A percentile compares a stretch with the other conserved stretches of the same genome.
These are phyloP conservation scores for Henricia sp. DNA, from an alignment of 53 echinoderm and acorn worm species.

Conservation along the genomic window DNA sequence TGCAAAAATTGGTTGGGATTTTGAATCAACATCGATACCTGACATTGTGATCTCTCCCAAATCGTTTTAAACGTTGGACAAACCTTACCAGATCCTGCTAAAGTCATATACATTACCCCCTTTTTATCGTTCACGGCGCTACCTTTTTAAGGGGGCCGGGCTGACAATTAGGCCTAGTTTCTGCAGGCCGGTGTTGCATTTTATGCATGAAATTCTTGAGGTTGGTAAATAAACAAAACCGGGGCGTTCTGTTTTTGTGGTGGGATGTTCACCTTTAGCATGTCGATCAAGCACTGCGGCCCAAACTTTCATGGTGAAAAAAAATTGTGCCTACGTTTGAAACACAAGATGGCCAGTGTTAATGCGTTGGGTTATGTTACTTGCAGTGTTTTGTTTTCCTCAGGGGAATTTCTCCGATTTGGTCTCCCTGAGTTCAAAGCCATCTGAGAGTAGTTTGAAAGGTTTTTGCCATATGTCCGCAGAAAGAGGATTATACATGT, in stretches of 20 bases:
- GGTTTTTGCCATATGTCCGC: too few relatives aligned
- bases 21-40: slow-evolving; percentile 62
- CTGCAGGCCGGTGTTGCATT: neutral
- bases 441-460: too few relatives aligned
- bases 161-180: neutral
- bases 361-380: slow-evolving; percentile 59
- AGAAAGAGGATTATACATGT: too few relatives aligned
- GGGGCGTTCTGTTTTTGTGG: neutral
- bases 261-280: neutral
- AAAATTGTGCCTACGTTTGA: slow-evolving; percentile 33
- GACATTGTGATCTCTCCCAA: slow-evolving; percentile 47
- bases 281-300: slow-evolving; percentile 12
- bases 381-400: slow-evolving; percentile 54
- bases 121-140: neutral
- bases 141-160: neutral
- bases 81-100: neutral
- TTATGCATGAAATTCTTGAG: slow-evolving; percentile 25
- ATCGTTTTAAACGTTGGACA: slow-evolving; percentile 9
- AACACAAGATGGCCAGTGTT: slow-evolving; percentile 49
- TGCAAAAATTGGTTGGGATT: slow-evolving; percentile 39
- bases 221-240: slow-evolving; percentile 26
- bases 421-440: slow-evolving; percentile 32
- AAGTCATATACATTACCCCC: neutral
- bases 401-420: slow-evolving; percentile 57
- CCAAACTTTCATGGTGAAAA: slow-evolving; percentile 16